Conservation (phyloP, 2,113 vertebrate genomes). For the Odobenus rosmarus region DNA sequence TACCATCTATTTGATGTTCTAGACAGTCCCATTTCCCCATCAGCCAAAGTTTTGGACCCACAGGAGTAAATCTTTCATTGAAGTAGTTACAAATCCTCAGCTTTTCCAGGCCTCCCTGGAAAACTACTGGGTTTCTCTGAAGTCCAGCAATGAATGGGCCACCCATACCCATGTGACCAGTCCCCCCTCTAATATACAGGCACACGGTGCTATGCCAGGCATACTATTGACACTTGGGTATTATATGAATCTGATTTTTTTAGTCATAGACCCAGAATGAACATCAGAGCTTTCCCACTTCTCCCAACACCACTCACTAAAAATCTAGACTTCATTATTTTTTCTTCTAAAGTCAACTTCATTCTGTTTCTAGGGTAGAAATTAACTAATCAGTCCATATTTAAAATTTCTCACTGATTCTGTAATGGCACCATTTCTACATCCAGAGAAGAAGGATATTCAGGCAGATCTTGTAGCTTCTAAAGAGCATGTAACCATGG, state of each 20-base stretch:
- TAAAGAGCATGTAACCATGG: neutral
- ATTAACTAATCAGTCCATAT: neutral
- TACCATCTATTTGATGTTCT: neutral
- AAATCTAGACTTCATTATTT: neutral
- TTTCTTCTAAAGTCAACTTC: neutral
- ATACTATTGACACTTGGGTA: rapidly evolving
- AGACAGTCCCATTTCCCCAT: neutral
- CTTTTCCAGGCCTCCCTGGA: neutral
- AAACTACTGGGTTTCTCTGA: neutral
- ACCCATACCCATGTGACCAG: rapidly evolving
- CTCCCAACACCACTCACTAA: neutral
- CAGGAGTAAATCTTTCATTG: neutral
- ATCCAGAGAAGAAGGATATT: neutral
- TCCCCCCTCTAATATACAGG: neutral
- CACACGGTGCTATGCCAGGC: too few species aligned
- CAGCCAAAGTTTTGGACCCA: neutral
- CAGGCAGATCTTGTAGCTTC: neutral
- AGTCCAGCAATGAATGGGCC: neutral
- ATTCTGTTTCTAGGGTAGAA: neutral
- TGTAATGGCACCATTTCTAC: neutral
- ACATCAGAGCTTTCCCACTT: neutral
- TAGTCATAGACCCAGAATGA: neutral
- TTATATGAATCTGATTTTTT: neutral
- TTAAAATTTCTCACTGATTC: neutral
- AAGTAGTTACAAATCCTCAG: neutral